Evolutionary conservation across 2,888 invertebrate genomes (phyloP).

Genomic region (Abrostola tripartita): DNA sequence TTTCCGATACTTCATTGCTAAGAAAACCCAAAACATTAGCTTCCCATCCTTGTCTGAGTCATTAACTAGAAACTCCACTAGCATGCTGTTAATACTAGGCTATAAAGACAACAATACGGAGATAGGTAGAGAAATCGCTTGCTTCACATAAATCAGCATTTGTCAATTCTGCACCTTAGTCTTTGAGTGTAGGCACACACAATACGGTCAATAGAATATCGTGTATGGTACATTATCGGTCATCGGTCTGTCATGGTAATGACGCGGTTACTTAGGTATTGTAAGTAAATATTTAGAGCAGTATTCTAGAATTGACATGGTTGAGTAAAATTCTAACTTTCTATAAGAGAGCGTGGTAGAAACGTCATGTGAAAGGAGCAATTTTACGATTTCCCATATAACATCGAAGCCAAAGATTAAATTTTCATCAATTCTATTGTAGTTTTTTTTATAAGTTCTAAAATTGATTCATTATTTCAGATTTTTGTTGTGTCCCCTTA

Average conservation of each 20-base stretch:
- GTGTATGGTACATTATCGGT: conserved; percentile 45
- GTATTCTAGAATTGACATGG: conserved; percentile 30
- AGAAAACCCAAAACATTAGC: conserved; percentile 19
- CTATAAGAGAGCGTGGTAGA: background rate
- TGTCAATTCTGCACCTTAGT: conserved; percentile 29
- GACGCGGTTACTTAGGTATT: conserved; percentile 19
- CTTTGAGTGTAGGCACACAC: conserved; percentile 30
- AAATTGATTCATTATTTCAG: background rate
- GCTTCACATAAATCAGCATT: conserved; percentile 37
- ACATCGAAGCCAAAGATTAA: no score
- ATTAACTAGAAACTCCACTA: conserved; percentile 45
- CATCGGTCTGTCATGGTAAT: conserved; percentile 44
- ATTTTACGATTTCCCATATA: no score
- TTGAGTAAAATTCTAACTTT: background rate
- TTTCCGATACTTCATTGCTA: no score
- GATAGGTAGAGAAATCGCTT: conserved; percentile 49
- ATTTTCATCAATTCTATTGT: no score
- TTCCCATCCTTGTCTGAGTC: conserved; percentile 29
- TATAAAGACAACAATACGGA: conserved; percentile 30
- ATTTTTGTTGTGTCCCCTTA: background rate
- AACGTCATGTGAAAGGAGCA: no score
- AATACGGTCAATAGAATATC: conserved; percentile 50
- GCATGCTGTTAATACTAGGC: conserved; percentile 10
- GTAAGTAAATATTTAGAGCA: conserved; percentile 42
- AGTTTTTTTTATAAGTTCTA: no score